Evolutionary conservation across 2,888 invertebrate species (phyloP).

Genomic region (Volucella inflata): DNA sequence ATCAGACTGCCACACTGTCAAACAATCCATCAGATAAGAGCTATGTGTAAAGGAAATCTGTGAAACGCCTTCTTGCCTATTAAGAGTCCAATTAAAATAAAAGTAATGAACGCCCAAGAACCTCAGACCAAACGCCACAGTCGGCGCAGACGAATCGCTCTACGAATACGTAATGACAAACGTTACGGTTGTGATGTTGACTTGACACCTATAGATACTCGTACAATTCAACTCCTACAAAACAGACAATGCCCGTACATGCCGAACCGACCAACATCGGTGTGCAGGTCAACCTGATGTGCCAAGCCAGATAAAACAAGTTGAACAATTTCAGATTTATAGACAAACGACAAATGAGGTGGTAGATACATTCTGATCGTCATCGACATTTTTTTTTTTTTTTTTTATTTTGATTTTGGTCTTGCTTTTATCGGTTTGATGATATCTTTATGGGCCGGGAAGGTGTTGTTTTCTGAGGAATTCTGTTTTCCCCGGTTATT

Average conservation of each 20-base stretch:
- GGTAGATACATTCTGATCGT: constrained; percentile 49
- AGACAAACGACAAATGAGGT: constrained; percentile 49
- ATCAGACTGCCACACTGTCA: too few species aligned
- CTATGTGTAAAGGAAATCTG: constrained; percentile 27
- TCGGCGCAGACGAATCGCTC: constrained; percentile 20
- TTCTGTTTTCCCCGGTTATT: constrained; percentile 34
- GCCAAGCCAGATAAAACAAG: constrained; percentile 59
- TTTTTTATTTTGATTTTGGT: constrained; percentile 2
- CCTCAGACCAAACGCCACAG: constrained; percentile 40
- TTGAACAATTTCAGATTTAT: constrained; percentile 74
- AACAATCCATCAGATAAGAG: constrained; percentile 5
- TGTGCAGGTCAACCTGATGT: constrained; percentile 33
- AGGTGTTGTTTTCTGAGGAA: constrained; percentile 29
- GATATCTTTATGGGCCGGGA: constrained; percentile 43
- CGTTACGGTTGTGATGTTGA: constrained; percentile 19
- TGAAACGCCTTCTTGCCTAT: constrained; percentile 44
- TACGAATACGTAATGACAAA: constrained; percentile 65
- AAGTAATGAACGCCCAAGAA: constrained; percentile 31
- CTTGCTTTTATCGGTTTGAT: constrained; percentile 34
- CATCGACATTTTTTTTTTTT: constrained; percentile 40
- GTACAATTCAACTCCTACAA: constrained; percentile 31
- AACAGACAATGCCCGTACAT: neutral
- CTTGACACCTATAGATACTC: constrained; percentile 32
- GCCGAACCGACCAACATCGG: neutral
- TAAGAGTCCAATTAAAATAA: constrained; percentile 63